Conservation (phyloP, 1,140 invertebrate species). For the Samia ricini region DNA sequence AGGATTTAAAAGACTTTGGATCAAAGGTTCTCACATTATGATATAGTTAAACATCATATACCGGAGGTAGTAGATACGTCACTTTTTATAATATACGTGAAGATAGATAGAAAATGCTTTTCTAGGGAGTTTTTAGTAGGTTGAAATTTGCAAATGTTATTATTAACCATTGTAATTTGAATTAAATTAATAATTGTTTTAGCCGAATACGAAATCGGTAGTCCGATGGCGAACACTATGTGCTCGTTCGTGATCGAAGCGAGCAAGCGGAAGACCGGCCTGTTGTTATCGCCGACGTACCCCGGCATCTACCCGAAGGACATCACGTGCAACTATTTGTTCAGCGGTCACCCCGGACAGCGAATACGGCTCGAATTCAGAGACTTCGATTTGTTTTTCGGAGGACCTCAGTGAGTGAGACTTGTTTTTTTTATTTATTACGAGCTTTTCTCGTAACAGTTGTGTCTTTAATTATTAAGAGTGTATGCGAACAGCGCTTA, state of each 20-base stretch:
- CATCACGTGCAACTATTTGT: constrained; percentile 94
- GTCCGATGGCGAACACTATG: constrained; percentile 85
- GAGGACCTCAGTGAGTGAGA: constrained; percentile 96
- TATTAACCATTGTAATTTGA: neutral
- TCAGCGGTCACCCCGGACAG: constrained; percentile 93
- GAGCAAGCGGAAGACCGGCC: constrained; percentile 87
- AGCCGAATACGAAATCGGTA: constrained; percentile 95
- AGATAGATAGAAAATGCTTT: too few relatives aligned
- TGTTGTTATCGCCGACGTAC: constrained; percentile 97
- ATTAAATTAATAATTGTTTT: constrained; percentile 13
- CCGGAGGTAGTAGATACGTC: too few relatives aligned
- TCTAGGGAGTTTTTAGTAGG: too few relatives aligned
- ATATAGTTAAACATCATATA: too few relatives aligned
- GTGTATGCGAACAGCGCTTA: too few relatives aligned
- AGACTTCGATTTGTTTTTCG: constrained; percentile 99
- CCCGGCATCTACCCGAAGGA: constrained; percentile 99
- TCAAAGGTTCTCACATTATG: too few relatives aligned
- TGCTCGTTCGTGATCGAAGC: constrained; percentile 92
- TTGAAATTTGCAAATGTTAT: neutral
- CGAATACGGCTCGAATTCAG: constrained; percentile 97
- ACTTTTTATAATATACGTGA: too few relatives aligned
- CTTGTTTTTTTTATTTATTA: neutral
- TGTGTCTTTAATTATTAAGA: too few relatives aligned
- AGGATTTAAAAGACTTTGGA: too few relatives aligned
- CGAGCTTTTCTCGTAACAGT: too few relatives aligned